phyloP scores from a whole-genome alignment of 2,797 vertebrate genomes.

The Lutjanus campechanus region DNA sequence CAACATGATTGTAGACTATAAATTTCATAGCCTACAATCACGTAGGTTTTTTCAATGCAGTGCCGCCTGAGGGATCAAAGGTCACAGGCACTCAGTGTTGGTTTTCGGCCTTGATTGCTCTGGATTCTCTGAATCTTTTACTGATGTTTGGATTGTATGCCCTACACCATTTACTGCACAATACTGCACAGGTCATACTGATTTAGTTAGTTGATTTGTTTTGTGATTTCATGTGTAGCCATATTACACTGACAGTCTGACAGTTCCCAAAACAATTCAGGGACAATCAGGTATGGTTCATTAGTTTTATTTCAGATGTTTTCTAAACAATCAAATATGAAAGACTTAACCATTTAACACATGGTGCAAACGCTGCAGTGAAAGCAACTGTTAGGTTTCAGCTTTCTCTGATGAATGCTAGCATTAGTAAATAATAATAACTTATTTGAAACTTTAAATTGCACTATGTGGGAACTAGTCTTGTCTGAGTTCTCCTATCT shows the following conservation, averaged over 20 bases:
- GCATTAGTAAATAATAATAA: not conserved
- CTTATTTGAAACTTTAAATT: not conserved
- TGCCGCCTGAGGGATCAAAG: too few species aligned
- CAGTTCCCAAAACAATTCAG: not conserved
- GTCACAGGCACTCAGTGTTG: too few species aligned
- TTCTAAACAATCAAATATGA: not conserved
- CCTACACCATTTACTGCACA: too few species aligned
- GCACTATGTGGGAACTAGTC: not conserved
- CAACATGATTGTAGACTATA: too few species aligned
- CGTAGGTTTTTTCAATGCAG: too few species aligned
- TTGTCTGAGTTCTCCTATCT: not conserved
- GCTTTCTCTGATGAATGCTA: too few species aligned
- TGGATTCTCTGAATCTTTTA: too few species aligned
- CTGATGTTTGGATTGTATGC: too few species aligned
- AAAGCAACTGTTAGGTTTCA: not conserved
- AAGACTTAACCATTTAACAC: not conserved
- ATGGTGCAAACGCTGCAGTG: not conserved
- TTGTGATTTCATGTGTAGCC: not conserved
- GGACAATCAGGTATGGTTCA: not conserved
- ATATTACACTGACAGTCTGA: not conserved
- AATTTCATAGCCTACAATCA: too few species aligned
- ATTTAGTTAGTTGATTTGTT: not conserved
- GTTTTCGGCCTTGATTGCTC: too few species aligned
- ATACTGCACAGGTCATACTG: too few species aligned
- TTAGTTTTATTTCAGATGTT: not conserved